Evolutionary conservation across 2,113 vertebrate genomes (phyloP).

Genomic region (Saiga tatarica): DNA sequence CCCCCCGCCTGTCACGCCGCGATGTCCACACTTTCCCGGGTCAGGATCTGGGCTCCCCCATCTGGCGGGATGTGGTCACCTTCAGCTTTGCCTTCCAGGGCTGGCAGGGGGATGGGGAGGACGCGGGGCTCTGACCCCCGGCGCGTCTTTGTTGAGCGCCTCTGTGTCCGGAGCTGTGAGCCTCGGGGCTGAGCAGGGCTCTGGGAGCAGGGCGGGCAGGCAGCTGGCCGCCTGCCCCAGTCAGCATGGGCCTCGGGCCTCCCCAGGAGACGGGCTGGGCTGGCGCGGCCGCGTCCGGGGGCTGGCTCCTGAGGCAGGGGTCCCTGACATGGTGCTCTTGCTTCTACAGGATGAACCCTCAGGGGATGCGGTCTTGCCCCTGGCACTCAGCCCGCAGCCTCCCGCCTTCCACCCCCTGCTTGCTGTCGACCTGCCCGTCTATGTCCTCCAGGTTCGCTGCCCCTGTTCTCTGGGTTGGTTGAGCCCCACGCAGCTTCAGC

Average conservation of each 20-base stretch:
- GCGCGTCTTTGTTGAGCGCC: neutral
- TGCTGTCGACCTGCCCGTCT: constrained; percentile 92
- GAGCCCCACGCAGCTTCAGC: neutral
- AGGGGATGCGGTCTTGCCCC: constrained; percentile 89
- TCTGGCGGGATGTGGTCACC: neutral
- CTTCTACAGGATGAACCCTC: constrained; percentile 89
- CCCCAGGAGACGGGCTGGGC: neutral
- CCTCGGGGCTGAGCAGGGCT: neutral
- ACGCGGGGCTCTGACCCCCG: neutral
- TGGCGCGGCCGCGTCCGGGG: fast-evolving
- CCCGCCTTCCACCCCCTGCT: constrained; percentile 91
- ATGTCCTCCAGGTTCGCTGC: constrained; percentile 90
- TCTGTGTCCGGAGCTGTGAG: too few species aligned
- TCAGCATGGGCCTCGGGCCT: neutral
- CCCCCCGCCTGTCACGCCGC: fast-evolving
- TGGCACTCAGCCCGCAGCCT: constrained; percentile 90
- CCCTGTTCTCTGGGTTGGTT: neutral
- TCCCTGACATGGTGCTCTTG: neutral
- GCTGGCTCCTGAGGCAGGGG: neutral
- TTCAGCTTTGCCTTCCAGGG: neutral
- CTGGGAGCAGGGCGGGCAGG: neutral
- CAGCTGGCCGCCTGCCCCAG: fast-evolving
- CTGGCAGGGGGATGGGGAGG: neutral
- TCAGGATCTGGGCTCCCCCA: neutral
- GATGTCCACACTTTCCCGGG: neutral